Conservation (phyloP, 2,797 vertebrate species). For the Chrysocyon brachyurus region DNA sequence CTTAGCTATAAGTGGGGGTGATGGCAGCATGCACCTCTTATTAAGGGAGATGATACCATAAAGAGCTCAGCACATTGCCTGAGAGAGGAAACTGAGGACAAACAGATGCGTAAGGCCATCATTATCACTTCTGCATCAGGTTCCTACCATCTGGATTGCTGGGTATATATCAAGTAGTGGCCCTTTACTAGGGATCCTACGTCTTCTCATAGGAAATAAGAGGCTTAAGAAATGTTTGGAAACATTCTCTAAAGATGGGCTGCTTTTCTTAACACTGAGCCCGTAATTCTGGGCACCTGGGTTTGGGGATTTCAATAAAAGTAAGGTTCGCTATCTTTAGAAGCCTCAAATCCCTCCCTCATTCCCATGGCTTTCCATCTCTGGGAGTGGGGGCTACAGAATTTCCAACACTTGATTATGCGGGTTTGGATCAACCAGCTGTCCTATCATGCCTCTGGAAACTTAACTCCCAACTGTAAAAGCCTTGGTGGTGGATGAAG, state of each 20-base stretch:
- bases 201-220: background rate
- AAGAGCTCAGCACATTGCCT: background rate
- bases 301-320: background rate
- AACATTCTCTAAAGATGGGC: background rate
- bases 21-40: background rate
- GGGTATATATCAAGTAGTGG: background rate
- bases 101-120: background rate
- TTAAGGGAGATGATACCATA: background rate
- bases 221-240: background rate
- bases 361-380: background rate
- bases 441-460: background rate
- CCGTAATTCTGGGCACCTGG: background rate
- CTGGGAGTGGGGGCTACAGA: background rate
- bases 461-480: background rate
- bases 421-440: background rate
- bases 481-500: background rate
- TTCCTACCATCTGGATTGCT: background rate
- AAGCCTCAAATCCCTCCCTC: background rate
- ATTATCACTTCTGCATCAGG: background rate
- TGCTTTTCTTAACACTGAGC: background rate
- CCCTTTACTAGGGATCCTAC: background rate
- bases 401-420: background rate
- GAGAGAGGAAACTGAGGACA: background rate
- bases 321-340: background rate
- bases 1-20: background rate